These are phyloP conservation scores for Cloeon dipterum DNA, from an alignment of 2,888 invertebrate genomes.

Conservation along the genomic window DNA sequence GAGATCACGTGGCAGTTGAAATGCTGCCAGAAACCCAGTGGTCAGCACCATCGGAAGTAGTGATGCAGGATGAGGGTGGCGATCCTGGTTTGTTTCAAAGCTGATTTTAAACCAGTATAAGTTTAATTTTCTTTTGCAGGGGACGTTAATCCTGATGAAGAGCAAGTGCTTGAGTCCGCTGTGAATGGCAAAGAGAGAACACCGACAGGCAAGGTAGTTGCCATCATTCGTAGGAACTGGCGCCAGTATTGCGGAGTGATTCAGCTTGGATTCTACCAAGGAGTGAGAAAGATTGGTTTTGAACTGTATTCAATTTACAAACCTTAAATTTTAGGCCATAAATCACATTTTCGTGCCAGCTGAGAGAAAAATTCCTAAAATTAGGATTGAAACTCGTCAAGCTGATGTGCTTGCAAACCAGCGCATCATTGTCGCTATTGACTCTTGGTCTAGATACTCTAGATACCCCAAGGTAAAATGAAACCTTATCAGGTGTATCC, in stretches of 20 bases:
- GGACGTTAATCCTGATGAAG: constrained; percentile 9
- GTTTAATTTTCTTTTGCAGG: constrained; percentile 5
- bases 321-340: constrained; percentile 1
- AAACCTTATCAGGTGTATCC: not conserved
- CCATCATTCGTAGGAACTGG: constrained; percentile 90
- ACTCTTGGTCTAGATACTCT: constrained; percentile 86
- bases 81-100: constrained; percentile 33
- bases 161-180: constrained; percentile 5
- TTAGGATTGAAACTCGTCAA: constrained; percentile 88
- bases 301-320: constrained; percentile 1
- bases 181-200: constrained; percentile 13
- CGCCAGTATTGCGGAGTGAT: constrained; percentile 94
- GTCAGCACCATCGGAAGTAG: constrained; percentile 71
- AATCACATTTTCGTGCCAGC: constrained; percentile 63
- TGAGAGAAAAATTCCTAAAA: constrained; percentile 79
- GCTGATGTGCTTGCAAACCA: constrained; percentile 55
- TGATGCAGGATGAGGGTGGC: constrained; percentile 49
- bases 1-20: constrained; percentile 80
- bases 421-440: constrained; percentile 85
- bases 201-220: constrained; percentile 68
- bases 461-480: constrained; percentile 56
- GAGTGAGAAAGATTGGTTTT: too few species aligned
- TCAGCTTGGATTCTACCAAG: constrained; percentile 24
- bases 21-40: constrained; percentile 73
- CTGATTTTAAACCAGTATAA: not conserved